Percentiles rank a stretch among this genome's conserved stretches.
Conservation (phyloP, 2,797 vertebrate genomes). For the Arctocebus calabarensis region DNA sequence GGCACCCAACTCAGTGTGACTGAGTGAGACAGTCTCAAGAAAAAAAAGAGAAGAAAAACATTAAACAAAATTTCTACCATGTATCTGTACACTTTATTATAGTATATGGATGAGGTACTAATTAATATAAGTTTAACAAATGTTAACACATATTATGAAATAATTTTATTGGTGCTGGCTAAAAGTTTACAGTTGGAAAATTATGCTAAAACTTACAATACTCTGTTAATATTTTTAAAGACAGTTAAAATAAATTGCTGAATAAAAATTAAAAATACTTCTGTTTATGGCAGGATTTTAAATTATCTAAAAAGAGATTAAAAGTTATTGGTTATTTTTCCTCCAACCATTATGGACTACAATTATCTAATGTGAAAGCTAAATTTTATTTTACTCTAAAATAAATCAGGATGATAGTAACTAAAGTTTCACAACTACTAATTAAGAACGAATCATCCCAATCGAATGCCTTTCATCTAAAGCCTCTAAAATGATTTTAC, state of each 20-base stretch:
- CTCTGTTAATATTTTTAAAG: conserved; percentile 5
- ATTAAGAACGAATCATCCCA: background rate
- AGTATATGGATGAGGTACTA: background rate
- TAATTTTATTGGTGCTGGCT: conserved; percentile 38
- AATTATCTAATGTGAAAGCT: conserved; percentile 41
- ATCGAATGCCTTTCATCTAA: background rate
- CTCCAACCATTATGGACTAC: background rate
- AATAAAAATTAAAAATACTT: conserved; percentile 17
- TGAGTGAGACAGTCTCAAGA: too few species aligned
- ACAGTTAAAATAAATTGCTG: conserved; percentile 41
- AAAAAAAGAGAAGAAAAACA: too few species aligned
- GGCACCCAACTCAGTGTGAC: too few species aligned
- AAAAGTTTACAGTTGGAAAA: conserved; percentile 46
- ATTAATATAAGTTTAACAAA: conserved; percentile 37
- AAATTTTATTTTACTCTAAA: conserved; percentile 50
- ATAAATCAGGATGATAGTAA: conserved; percentile 17
- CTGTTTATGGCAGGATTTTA: conserved; percentile 41
- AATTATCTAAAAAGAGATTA: conserved; percentile 52
- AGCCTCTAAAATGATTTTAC: conserved; percentile 37
- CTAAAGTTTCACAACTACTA: conserved; percentile 37
- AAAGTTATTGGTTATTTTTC: conserved; percentile 24
- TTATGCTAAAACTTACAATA: conserved; percentile 27
- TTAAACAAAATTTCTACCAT: conserved; percentile 20
- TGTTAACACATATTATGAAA: conserved; percentile 50
- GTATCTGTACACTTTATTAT: background rate